A percentile compares a stretch with the other conserved stretches of the same genome.
These are phyloP conservation scores for Eledona agricola DNA, from an alignment of 2,888 invertebrate species.

Conservation along the genomic window DNA sequence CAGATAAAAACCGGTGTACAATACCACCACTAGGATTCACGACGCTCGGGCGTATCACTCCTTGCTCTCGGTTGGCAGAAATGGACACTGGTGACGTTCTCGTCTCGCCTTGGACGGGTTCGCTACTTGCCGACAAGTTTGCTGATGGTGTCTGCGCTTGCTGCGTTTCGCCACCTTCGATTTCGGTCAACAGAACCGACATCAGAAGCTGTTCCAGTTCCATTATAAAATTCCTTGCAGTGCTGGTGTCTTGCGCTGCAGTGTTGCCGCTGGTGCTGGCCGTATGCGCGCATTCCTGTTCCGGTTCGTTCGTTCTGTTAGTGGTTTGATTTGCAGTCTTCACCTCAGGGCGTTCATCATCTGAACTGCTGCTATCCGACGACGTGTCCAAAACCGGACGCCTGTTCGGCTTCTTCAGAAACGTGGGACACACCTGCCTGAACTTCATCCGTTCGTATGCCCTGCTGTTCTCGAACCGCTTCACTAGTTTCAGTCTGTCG, in stretches of 20 bases:
- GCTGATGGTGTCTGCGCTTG: background rate
- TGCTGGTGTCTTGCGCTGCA: slow-evolving; percentile 13
- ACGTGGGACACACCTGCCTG: slow-evolving; percentile 49
- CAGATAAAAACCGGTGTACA: slow-evolving; percentile 9
- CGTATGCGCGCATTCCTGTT: slow-evolving; percentile 15
- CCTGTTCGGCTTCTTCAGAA: slow-evolving; percentile 47
- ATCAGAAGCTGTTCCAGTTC: slow-evolving; percentile 52
- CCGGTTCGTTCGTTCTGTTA: background rate
- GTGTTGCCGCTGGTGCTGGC: slow-evolving; percentile 4
- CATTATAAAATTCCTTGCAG: slow-evolving; percentile 49
- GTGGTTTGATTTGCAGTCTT: slow-evolving; percentile 10
- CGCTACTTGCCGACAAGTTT: slow-evolving; percentile 13
- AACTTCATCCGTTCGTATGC: slow-evolving; percentile 48
- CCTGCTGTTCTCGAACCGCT: slow-evolving; percentile 50
- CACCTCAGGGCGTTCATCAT: slow-evolving; percentile 38
- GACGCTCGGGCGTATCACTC: slow-evolving; percentile 20
- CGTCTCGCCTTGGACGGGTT: no score
- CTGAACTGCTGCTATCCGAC: slow-evolving; percentile 54
- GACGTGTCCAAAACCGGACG: slow-evolving; percentile 48
- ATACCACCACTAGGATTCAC: slow-evolving; percentile 7
- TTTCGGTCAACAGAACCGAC: slow-evolving; percentile 47
- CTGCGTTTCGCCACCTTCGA: slow-evolving; percentile 42
- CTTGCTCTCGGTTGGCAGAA: no score
- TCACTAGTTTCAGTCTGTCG: slow-evolving; percentile 51
- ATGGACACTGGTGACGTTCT: no score